phyloP scores from a whole-genome alignment of 2,888 invertebrate genomes.

The Amblyjoppa proteus region DNA sequence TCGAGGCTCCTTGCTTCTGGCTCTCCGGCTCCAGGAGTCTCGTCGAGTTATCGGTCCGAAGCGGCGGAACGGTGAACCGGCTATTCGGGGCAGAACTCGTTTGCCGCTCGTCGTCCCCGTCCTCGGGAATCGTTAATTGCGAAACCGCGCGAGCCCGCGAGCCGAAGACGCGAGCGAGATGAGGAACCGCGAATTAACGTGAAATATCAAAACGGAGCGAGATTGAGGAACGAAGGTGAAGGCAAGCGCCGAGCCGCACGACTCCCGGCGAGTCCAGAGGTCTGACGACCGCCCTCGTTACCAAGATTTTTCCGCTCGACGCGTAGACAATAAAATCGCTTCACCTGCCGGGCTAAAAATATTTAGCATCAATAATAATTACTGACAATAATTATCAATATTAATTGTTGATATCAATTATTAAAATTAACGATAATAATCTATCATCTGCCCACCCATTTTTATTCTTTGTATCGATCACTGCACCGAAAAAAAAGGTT shows the following conservation, averaged over 20 bases:
- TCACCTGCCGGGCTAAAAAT: too few relatives aligned
- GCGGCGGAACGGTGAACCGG: slow-evolving; percentile 69
- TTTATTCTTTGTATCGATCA: too few relatives aligned
- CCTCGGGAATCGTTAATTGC: slow-evolving; percentile 62
- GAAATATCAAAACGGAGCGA: slow-evolving; percentile 31
- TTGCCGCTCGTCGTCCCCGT: slow-evolving; percentile 61
- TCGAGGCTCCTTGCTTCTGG: slow-evolving; percentile 28
- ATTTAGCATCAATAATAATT: too few relatives aligned
- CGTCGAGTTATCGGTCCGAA: slow-evolving; percentile 66
- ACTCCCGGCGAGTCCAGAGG: too few relatives aligned
- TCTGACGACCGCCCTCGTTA: too few relatives aligned
- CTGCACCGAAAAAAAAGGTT: too few relatives aligned
- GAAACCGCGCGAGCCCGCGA: slow-evolving; percentile 30
- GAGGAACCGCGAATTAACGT: neutral
- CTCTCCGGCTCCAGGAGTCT: slow-evolving; percentile 41
- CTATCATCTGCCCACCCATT: too few relatives aligned
- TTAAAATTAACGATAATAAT: too few relatives aligned
- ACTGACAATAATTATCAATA: too few relatives aligned
- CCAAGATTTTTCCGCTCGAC: too few relatives aligned
- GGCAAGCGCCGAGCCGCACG: neutral
- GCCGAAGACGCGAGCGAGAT: slow-evolving; percentile 13
- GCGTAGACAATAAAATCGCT: too few relatives aligned
- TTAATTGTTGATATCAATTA: too few relatives aligned
- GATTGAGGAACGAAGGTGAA: neutral
- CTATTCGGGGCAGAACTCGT: slow-evolving; percentile 72